Evolutionary conservation across 2,888 invertebrate genomes (phyloP).

Genomic region (Leuctra nigra): DNA sequence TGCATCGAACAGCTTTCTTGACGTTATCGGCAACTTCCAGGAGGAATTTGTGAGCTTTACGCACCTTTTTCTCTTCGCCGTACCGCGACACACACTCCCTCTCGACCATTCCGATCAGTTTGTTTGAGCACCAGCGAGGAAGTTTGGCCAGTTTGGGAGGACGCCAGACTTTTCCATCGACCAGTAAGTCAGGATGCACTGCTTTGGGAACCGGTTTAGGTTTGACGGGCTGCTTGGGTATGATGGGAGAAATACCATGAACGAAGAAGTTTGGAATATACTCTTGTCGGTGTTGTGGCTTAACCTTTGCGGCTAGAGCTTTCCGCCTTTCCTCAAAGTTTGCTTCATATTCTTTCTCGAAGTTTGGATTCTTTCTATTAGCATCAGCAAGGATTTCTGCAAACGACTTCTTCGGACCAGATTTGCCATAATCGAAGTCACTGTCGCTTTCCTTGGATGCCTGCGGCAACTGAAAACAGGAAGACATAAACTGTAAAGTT

Average conservation of each 20-base stretch:
- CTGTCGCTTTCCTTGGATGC: no score
- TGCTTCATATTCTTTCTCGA: no score
- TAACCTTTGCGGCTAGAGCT: no score
- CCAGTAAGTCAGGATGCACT: background rate
- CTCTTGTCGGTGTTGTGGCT: no score
- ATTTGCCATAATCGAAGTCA: no score
- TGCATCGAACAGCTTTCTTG: background rate
- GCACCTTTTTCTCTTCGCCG: background rate
- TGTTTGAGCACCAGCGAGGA: background rate
- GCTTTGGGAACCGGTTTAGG: background rate
- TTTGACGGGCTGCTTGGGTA: background rate
- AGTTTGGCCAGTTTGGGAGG: background rate
- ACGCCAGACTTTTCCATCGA: background rate
- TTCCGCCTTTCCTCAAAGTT: no score
- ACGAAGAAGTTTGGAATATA: constrained; percentile 1
- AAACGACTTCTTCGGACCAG: no score
- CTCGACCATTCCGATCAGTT: background rate
- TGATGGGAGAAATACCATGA: no score
- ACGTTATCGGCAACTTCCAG: background rate
- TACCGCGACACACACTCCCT: background rate
- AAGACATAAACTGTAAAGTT: no score
- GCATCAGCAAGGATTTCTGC: no score
- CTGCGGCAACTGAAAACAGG: no score
- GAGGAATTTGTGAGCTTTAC: background rate
- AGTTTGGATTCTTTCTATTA: no score